A percentile compares a stretch with the other conserved stretches of the same genome.
Evolutionary conservation across 1,140 invertebrate genomes (phyloP).

Genomic region (Drosophila pectinifera): DNA sequence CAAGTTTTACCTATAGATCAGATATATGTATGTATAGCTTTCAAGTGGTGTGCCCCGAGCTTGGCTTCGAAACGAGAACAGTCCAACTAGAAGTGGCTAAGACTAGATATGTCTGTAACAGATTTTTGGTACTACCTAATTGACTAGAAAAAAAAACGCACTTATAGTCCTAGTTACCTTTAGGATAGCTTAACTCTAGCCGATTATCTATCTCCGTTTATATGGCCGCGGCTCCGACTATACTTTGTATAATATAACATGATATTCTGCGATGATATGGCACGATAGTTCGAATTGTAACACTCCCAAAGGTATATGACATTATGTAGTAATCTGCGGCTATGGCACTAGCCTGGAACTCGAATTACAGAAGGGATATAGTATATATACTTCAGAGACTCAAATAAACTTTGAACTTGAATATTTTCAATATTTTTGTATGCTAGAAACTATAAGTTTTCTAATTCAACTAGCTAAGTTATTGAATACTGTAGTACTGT

Average conservation of each 20-base stretch:
- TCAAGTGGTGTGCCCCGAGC: slow-evolving; percentile 48
- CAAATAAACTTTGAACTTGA: background rate
- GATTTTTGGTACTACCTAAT: slow-evolving; percentile 50
- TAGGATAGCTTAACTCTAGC: slow-evolving; percentile 22
- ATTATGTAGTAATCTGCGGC: slow-evolving; percentile 1
- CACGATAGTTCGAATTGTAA: slow-evolving; percentile 66
- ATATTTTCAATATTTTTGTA: background rate
- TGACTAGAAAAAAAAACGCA: slow-evolving; percentile 40
- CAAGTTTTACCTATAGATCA: slow-evolving; percentile 4
- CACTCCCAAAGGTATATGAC: slow-evolving; percentile 23
- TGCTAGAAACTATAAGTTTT: background rate
- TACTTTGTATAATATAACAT: slow-evolving; percentile 64
- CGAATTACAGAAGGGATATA: background rate
- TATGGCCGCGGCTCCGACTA: slow-evolving; percentile 32
- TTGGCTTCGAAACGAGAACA: slow-evolving; percentile 45
- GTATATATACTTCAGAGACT: background rate
- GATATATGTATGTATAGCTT: slow-evolving; percentile 1
- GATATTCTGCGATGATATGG: slow-evolving; percentile 82
- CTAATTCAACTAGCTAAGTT: slow-evolving; percentile 8
- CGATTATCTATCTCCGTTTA: slow-evolving; percentile 31
- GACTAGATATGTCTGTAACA: slow-evolving; percentile 36
- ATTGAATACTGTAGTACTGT: slow-evolving; percentile 4
- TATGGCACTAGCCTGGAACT: slow-evolving; percentile 11
- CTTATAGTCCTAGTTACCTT: slow-evolving; percentile 20
- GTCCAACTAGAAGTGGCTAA: slow-evolving; percentile 44